Percentiles rank a stretch among this genome's conserved stretches.
Conservation (phyloP, 23 tunicate species). For the Phallusia fumigata region DNA sequence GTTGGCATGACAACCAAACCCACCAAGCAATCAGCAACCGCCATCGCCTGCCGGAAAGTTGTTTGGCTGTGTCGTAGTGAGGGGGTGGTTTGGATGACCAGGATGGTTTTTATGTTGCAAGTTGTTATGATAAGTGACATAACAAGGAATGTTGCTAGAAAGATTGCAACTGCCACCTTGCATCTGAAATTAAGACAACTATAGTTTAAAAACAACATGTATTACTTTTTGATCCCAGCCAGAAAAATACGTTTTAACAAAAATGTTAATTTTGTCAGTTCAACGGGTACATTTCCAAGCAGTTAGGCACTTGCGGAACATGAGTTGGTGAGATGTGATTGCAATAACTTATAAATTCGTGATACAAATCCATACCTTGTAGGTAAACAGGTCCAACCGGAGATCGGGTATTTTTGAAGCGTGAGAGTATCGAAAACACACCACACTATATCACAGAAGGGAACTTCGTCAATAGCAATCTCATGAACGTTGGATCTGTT, state of each 20-base stretch:
- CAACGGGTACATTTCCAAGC: too few relatives aligned
- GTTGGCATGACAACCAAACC: not conserved
- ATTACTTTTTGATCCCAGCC: too few relatives aligned
- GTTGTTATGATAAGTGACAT: not conserved
- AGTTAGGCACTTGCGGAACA: too few relatives aligned
- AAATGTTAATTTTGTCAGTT: too few relatives aligned
- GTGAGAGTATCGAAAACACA: not conserved
- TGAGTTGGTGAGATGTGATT: too few relatives aligned
- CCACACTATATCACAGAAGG: not conserved
- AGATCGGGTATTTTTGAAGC: not conserved
- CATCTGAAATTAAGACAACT: not conserved
- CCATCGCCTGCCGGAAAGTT: not conserved
- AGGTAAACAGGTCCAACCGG: not conserved
- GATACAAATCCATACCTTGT: not conserved
- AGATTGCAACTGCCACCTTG: not conserved
- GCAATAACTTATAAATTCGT: too few relatives aligned
- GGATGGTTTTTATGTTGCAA: not conserved
- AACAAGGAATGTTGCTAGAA: not conserved
- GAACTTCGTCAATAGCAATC: not conserved
- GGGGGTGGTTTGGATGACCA: not conserved
- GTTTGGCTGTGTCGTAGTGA: not conserved
- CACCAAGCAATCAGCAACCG: not conserved
- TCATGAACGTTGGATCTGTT: not conserved
- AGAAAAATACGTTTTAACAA: too few relatives aligned
- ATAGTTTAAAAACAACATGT: too few relatives aligned